These are phyloP conservation scores for Gymnosoma rotundatum DNA, from an alignment of 2,888 invertebrate genomes.

Conservation along the genomic window DNA sequence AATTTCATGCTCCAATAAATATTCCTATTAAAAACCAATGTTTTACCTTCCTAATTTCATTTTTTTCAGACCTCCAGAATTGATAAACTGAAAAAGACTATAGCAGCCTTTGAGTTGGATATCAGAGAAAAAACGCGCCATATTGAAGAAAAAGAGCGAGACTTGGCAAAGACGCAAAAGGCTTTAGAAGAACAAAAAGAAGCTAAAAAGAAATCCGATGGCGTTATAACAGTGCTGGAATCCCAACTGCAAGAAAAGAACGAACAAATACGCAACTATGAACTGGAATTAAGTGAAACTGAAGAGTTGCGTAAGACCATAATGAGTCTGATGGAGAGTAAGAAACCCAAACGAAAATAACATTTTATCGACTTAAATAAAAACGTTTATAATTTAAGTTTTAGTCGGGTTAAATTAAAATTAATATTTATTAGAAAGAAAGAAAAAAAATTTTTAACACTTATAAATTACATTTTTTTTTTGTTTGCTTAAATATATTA, in stretches of 20 bases:
- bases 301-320: slow-evolving; percentile 81
- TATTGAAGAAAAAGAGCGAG: slow-evolving; percentile 79
- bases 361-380: not conserved
- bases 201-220: slow-evolving; percentile 79
- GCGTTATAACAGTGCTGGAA: slow-evolving; percentile 79
- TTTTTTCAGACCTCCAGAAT: slow-evolving; percentile 75
- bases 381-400: slow-evolving; percentile 11
- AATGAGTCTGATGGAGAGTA: slow-evolving; percentile 81
- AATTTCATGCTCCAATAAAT: no score
- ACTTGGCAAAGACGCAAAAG: slow-evolving; percentile 78
- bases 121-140: slow-evolving; percentile 78
- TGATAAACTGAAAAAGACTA: slow-evolving; percentile 79
- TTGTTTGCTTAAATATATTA: not conserved
- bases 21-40: no score
- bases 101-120: slow-evolving; percentile 78
- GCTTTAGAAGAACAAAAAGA: slow-evolving; percentile 80
- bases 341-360: slow-evolving; percentile 80
- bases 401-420: slow-evolving; percentile 47
- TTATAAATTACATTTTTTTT: slow-evolving; percentile 33
- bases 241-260: slow-evolving; percentile 80
- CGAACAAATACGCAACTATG: slow-evolving; percentile 78
- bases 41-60: not conserved
- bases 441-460: slow-evolving; percentile 29
- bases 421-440: slow-evolving; percentile 51
- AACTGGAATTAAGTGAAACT: slow-evolving; percentile 80